Conservation (phyloP, 1,140 invertebrate species). For the Calliopsis andreniformis region DNA sequence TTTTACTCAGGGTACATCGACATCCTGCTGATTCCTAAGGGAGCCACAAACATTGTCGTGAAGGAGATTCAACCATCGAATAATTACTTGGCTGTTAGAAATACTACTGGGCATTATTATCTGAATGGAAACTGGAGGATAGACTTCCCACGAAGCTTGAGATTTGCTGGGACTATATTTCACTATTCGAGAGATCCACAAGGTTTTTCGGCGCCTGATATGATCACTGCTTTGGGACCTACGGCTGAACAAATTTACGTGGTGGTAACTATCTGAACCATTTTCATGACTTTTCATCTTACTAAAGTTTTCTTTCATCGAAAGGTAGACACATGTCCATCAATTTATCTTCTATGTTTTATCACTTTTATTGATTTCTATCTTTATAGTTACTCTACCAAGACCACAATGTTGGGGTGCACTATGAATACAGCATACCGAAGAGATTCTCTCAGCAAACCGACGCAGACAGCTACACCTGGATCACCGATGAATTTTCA, state of each 20-base stretch:
- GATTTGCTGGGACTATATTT: conserved; percentile 92
- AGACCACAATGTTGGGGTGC: conserved; percentile 91
- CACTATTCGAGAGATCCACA: conserved; percentile 92
- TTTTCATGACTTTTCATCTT: too few relatives aligned
- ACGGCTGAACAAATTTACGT: conserved; percentile 93
- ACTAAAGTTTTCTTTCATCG: too few relatives aligned
- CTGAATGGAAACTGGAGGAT: conserved; percentile 97
- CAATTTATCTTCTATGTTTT: not conserved
- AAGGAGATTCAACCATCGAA: conserved; percentile 91
- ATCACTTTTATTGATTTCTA: not conserved
- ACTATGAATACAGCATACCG: conserved; percentile 96
- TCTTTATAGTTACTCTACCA: conserved; percentile 89
- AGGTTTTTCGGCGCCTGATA: conserved; percentile 91
- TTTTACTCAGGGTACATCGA: conserved; percentile 92
- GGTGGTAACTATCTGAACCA: conserved; percentile 84
- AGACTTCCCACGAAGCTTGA: conserved; percentile 90
- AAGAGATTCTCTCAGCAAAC: conserved; percentile 85
- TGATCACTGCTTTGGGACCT: conserved; percentile 91
- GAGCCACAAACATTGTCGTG: conserved; percentile 96
- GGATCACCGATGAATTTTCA: conserved; percentile 90
- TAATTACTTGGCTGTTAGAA: conserved; percentile 96
- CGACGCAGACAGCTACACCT: conserved; percentile 88
- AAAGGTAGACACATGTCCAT: too few relatives aligned
- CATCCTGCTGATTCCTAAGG: conserved; percentile 93
- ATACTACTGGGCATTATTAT: conserved; percentile 91